These are phyloP conservation scores for Drosophila mimica DNA, from an alignment of 2,888 invertebrate species.

Conservation along the genomic window DNA sequence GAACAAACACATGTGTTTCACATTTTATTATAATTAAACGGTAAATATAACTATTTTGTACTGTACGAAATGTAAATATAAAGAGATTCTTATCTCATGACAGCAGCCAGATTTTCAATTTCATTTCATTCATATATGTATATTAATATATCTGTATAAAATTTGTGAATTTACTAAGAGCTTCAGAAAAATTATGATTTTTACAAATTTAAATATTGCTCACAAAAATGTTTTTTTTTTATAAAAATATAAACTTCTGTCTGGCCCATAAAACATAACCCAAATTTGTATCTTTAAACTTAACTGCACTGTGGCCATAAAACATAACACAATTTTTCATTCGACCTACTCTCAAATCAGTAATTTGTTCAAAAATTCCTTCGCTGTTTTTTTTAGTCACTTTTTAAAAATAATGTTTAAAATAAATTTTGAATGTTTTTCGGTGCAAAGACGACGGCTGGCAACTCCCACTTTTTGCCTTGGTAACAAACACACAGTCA, in stretches of 20 bases:
- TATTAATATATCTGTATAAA: too few relatives aligned
- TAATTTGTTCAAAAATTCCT: neutral
- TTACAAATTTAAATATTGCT: too few relatives aligned
- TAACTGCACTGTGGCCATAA: neutral
- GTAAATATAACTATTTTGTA: neutral
- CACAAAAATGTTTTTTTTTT: neutral
- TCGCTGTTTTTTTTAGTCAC: neutral
- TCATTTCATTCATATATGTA: neutral
- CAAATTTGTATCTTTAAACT: too few relatives aligned
- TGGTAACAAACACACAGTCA: constrained; percentile 35
- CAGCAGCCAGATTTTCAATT: neutral
- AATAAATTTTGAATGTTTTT: constrained; percentile 27
- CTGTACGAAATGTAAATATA: neutral
- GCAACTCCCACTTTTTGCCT: constrained; percentile 51
- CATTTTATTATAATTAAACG: neutral
- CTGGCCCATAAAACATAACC: neutral
- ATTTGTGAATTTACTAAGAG: too few relatives aligned
- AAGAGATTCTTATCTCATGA: neutral
- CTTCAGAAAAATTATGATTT: too few relatives aligned
- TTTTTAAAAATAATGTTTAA: neutral
- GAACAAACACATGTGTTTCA: neutral
- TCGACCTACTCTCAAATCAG: neutral
- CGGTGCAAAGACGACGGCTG: constrained; percentile 12
- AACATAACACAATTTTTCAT: neutral
- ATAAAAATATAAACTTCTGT: neutral